Conservation (phyloP, 1,140 invertebrate genomes). For the Zaprionus taronus region DNA sequence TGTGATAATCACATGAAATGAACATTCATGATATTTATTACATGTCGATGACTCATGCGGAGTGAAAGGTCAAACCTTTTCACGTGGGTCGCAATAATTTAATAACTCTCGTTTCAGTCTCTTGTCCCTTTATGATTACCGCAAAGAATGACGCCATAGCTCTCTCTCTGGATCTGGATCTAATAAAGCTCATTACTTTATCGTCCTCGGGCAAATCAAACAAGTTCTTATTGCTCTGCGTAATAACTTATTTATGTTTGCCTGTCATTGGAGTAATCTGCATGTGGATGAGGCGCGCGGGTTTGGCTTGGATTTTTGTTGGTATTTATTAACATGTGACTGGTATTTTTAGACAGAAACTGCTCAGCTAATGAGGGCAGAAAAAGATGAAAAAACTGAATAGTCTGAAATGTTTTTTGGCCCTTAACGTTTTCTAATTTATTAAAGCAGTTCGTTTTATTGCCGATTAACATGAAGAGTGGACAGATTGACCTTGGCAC, state of each 20-base stretch:
- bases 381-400: neutral
- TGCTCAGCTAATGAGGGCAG: constrained; percentile 24
- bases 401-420: constrained; percentile 3
- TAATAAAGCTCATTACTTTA: constrained; percentile 9
- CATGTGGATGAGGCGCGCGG: constrained; percentile 15
- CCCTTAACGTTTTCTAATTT: constrained; percentile 31
- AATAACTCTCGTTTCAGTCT: constrained; percentile 3
- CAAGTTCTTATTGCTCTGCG: constrained; percentile 18
- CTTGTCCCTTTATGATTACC: neutral
- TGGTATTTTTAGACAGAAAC: constrained; percentile 16
- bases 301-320: constrained; percentile 8
- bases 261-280: constrained; percentile 31
- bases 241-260: constrained; percentile 36
- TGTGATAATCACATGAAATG: neutral
- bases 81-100: constrained; percentile 2
- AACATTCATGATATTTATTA: neutral
- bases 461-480: constrained; percentile 39
- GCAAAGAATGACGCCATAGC: constrained; percentile 20
- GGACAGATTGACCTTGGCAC: constrained; percentile 1
- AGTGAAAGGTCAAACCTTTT: constrained; percentile 28
- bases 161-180: neutral
- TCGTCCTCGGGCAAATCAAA: neutral
- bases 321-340: constrained; percentile 12
- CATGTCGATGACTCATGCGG: constrained; percentile 4
- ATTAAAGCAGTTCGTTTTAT: constrained; percentile 25